phyloP scores from a whole-genome alignment of 2,888 invertebrate genomes.

The Rugalucina vietnamica region DNA sequence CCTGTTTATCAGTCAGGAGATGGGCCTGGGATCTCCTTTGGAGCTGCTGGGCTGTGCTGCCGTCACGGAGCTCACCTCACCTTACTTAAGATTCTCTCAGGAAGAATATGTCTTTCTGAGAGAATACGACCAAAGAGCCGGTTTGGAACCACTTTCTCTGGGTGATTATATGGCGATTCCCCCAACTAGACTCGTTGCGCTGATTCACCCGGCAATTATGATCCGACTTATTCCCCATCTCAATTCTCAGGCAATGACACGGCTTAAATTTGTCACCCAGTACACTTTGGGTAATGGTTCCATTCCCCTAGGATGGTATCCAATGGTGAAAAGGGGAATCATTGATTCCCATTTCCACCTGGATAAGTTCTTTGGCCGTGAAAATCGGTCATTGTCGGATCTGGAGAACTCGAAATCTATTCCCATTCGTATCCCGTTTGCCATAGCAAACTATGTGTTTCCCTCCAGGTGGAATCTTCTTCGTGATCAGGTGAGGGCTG shows the following conservation, averaged over 20 bases:
- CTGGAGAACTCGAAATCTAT: neutral
- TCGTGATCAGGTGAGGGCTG: neutral
- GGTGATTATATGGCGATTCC: neutral
- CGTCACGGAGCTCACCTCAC: neutral
- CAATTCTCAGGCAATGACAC: neutral
- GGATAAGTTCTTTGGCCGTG: neutral
- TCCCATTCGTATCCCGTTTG: neutral
- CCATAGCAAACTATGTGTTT: conserved; percentile 1
- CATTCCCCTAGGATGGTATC: neutral
- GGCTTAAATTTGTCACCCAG: neutral
- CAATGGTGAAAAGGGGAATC: neutral
- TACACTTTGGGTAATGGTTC: neutral
- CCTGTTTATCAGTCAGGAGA: neutral
- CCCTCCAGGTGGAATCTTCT: neutral
- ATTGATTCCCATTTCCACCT: neutral
- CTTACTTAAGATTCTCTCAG: neutral
- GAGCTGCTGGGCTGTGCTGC: neutral
- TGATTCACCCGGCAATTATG: neutral
- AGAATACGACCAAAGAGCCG: neutral
- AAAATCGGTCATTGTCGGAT: neutral
- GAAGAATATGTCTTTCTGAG: neutral
- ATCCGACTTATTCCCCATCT: neutral
- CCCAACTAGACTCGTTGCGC: neutral
- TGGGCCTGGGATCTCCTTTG: neutral
- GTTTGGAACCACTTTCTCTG: neutral